phyloP scores from a whole-genome alignment of 2,888 invertebrate genomes.

The Spodoptera exigua region DNA sequence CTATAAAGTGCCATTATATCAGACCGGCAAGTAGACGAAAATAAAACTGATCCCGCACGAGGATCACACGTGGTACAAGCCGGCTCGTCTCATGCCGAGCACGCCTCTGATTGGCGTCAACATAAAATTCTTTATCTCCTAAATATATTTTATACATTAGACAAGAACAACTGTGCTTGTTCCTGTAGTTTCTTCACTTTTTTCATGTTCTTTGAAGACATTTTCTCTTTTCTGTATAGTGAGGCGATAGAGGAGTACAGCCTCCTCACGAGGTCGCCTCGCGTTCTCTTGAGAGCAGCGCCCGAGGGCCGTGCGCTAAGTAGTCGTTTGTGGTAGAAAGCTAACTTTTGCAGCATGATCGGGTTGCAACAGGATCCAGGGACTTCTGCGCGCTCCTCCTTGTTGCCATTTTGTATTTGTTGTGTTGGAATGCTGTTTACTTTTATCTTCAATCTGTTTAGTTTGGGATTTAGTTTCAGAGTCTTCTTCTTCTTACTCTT shows the following conservation, averaged over 20 bases:
- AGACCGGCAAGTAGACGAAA: slow-evolving; percentile 76
- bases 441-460: slow-evolving; percentile 57
- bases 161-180: slow-evolving; percentile 77
- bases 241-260: slow-evolving; percentile 68
- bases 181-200: slow-evolving; percentile 74
- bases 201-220: slow-evolving; percentile 70
- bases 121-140: slow-evolving; percentile 64
- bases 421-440: slow-evolving; percentile 62
- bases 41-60: slow-evolving; percentile 62
- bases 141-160: slow-evolving; percentile 72
- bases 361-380: slow-evolving; percentile 35
- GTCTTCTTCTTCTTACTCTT: slow-evolving; percentile 64
- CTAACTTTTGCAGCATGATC: slow-evolving; percentile 61
- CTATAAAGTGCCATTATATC: slow-evolving; percentile 79
- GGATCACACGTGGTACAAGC: slow-evolving; percentile 60
- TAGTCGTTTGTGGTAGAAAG: slow-evolving; percentile 68
- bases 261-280: slow-evolving; percentile 64
- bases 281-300: slow-evolving; percentile 65
- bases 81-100: slow-evolving; percentile 51
- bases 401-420: slow-evolving; percentile 45
- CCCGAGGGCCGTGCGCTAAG: slow-evolving; percentile 61
- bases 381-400: slow-evolving; percentile 22
- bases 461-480: slow-evolving; percentile 59
- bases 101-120: slow-evolving; percentile 63
- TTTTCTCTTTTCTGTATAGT: slow-evolving; percentile 60